A percentile compares a stretch with the other conserved stretches of the same genome.
phyloP scores from a whole-genome alignment of 2,113 vertebrate genomes.

The Petaurus breviceps region DNA sequence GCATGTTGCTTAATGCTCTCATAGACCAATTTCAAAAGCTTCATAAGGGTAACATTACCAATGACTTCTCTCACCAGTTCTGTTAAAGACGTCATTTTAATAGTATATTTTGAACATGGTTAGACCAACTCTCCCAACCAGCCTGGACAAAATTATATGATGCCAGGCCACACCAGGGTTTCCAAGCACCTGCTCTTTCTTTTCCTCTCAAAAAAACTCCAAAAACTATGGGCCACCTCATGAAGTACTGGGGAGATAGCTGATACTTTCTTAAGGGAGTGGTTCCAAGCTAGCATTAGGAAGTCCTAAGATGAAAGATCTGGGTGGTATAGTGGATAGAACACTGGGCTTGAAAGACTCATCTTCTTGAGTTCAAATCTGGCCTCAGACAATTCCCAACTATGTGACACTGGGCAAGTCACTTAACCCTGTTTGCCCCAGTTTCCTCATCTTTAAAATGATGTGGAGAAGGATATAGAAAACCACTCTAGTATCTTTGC shows the following conservation, averaged over 20 bases:
- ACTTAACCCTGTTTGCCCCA: neutral
- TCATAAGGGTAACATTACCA: neutral
- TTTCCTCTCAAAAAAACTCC: neutral
- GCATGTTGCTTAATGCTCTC: neutral
- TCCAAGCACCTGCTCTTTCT: too few relatives aligned
- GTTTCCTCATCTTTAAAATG: neutral
- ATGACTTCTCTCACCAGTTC: too few relatives aligned
- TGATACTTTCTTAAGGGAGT: neutral
- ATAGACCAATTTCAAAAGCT: neutral
- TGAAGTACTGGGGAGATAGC: neutral
- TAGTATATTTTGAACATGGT: too few relatives aligned
- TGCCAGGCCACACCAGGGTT: too few relatives aligned
- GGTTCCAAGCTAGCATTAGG: neutral
- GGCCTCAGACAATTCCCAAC: neutral
- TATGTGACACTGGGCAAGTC: neutral
- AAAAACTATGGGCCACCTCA: neutral
- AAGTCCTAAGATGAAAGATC: neutral
- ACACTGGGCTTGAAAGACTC: neutral
- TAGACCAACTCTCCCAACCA: too few relatives aligned
- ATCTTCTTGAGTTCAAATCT: neutral
- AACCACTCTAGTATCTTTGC: neutral
- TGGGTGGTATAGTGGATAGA: too few relatives aligned
- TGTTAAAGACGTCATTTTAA: too few relatives aligned
- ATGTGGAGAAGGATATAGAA: neutral
- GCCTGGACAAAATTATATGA: too few relatives aligned